Evolutionary conservation across 23 tunicate genomes (phyloP).

Genomic region (Ciona savignyi): DNA sequence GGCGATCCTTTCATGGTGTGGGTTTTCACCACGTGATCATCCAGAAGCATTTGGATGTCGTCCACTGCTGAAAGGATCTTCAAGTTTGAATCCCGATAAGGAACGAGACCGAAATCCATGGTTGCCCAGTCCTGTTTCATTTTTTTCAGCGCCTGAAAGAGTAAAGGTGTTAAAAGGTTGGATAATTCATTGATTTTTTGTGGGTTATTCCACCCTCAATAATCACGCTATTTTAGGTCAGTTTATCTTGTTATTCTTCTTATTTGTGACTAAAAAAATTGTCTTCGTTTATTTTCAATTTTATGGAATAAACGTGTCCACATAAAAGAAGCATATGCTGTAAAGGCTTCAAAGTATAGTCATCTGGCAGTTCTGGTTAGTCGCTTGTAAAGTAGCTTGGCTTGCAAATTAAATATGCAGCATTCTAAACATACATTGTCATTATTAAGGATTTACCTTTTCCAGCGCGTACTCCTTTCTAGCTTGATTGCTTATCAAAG

Average conservation of each 20-base stretch:
- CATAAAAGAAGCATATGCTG: not conserved
- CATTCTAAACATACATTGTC: not conserved
- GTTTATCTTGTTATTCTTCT: too few relatives aligned
- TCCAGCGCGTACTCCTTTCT: conserved; percentile 86
- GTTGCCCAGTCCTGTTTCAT: conserved; percentile 80
- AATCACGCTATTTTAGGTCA: too few relatives aligned
- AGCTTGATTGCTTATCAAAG: conserved; percentile 84
- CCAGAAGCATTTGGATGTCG: conserved; percentile 76
- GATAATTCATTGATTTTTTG: too few relatives aligned
- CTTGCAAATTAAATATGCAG: too few relatives aligned
- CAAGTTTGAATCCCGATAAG: conserved; percentile 56
- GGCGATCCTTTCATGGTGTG: conserved; percentile 96
- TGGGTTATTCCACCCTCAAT: too few relatives aligned
- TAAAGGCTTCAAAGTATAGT: too few relatives aligned
- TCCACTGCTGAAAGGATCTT: conserved; percentile 76
- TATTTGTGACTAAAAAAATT: too few relatives aligned
- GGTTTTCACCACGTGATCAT: conserved; percentile 89
- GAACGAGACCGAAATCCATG: conserved; percentile 55
- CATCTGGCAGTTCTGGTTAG: too few relatives aligned
- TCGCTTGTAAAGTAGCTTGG: too few relatives aligned
- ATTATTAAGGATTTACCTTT: conserved; percentile 34
- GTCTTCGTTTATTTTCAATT: too few relatives aligned
- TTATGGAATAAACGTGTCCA: too few relatives aligned
- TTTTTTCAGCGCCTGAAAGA: conserved; percentile 55
- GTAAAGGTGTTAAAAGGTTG: not conserved